Conservation (phyloP, 2,113 vertebrate species). For the Alosa alosa region DNA sequence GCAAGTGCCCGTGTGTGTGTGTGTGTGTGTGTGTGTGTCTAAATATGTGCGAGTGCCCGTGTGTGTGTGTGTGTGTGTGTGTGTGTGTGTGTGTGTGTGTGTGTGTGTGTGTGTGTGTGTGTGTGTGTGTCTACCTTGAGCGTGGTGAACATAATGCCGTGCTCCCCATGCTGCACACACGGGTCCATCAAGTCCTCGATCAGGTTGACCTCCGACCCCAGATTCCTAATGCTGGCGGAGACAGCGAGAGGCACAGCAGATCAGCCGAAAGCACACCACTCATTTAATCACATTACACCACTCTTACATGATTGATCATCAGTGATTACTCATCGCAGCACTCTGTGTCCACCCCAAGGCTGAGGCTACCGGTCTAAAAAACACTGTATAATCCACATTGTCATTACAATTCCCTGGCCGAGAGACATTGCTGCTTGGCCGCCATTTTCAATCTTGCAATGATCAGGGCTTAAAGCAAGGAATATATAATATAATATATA, state of each 20-base stretch:
- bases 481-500: too few relatives aligned
- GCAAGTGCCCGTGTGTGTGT: not conserved
- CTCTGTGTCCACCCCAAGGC: not conserved
- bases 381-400: not conserved
- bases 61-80: not conserved
- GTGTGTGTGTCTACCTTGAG: constrained; percentile 77
- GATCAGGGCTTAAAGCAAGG: too few relatives aligned
- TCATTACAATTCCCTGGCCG: not conserved
- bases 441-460: too few relatives aligned
- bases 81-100: constrained; percentile 3
- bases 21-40: not conserved
- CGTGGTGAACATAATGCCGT: constrained; percentile 99
- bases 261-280: not conserved
- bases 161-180: constrained; percentile 93
- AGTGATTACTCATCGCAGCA: not conserved
- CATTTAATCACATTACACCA: not conserved
- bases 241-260: not conserved
- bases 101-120: constrained; percentile 22
- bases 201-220: constrained; percentile 95
- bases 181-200: constrained; percentile 98
- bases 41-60: too few relatives aligned
- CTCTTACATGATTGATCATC: not conserved
- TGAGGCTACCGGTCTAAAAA: not conserved
- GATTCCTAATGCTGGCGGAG: constrained; percentile 84
- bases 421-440: not conserved